phyloP scores from a whole-genome alignment of 2,888 invertebrate genomes.

The Cheilosia pagana region DNA sequence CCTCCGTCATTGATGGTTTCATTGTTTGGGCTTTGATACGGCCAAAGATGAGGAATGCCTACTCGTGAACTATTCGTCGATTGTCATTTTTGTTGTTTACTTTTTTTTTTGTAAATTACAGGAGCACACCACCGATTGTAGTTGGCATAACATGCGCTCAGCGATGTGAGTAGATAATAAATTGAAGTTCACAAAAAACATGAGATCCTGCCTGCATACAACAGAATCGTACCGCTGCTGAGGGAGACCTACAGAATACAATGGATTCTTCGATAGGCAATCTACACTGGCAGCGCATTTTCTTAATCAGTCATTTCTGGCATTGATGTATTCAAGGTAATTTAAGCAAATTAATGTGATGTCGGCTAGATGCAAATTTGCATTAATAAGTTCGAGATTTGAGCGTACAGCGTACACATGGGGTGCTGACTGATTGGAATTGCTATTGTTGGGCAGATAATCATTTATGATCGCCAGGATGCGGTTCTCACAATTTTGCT shows the following conservation, averaged over 20 bases:
- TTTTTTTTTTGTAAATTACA: slow-evolving; percentile 20
- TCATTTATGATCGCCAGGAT: no score
- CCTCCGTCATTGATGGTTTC: slow-evolving; percentile 71
- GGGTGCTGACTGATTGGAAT: slow-evolving; percentile 40
- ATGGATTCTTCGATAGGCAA: slow-evolving; percentile 71
- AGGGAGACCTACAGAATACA: slow-evolving; percentile 39
- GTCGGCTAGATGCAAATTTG: slow-evolving; percentile 71
- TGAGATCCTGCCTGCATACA: slow-evolving; percentile 22
- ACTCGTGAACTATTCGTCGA: slow-evolving; percentile 68
- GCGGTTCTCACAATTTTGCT: no score
- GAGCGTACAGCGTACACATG: slow-evolving; percentile 2
- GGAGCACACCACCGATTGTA: slow-evolving; percentile 26
- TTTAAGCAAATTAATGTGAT: slow-evolving; percentile 75
- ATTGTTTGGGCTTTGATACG: slow-evolving; percentile 72
- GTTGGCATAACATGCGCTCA: slow-evolving; percentile 46
- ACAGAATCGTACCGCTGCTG: slow-evolving; percentile 33
- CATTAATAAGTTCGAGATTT: slow-evolving; percentile 58
- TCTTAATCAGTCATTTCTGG: slow-evolving; percentile 74
- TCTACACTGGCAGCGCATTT: slow-evolving; percentile 70
- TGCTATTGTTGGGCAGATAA: background rate
- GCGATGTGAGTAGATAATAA: slow-evolving; percentile 72
- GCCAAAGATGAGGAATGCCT: slow-evolving; percentile 28
- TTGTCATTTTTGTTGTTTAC: slow-evolving; percentile 51
- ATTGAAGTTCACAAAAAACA: slow-evolving; percentile 69
- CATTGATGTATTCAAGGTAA: slow-evolving; percentile 73